Base-by-base conservation (phyloP, 2,888 invertebrate genomes). In the Euzophera pinguis region DNA sequence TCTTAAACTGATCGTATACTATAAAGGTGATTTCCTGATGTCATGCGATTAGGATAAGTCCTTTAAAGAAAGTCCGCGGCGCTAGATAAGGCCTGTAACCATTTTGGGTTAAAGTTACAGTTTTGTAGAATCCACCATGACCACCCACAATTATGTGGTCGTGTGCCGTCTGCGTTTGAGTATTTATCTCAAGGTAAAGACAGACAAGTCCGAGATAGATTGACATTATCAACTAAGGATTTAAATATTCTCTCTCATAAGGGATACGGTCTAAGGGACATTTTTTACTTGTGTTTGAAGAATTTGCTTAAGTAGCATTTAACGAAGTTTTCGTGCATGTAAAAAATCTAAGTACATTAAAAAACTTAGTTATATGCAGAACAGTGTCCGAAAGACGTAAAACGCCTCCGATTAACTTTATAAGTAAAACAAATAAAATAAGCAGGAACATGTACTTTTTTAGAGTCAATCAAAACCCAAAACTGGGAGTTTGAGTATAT, bases 31-130 rank as follows among this genome's bases (percentile, higher is more conserved):
- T 22, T 34, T 50, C 63, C 64, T 89, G 89, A 89, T 78, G 87
- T 89, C 89, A 89, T 80, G 60, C 73, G 64, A 71, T 67, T 73
- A 73, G 76, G 81, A 81, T 80, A 80, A 78, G 73, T 68, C 77
- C 76, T 71, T 77, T 72, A 72, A 73, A 56, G 68, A 71, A 39
- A 50, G 29, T 43, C 37, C 47, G 29, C 39, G 37, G 9, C 27
- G 35, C 51, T 51, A 51, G 51, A 51, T 51, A 51, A 43, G 53
- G 50, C 50, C 52, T 38, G 50, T 51, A 42, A 48, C 53, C 27
- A 50, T 22, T 34, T 16, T 51, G 43, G 22, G 17, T 13, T 32
- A 41, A 32, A 35, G 14, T 29, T 12, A 22, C 49, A 50, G 29
- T 3, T 50, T 50, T 29, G 29, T 50, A 32, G 32, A 47, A 10